These are phyloP conservation scores for Nycticorax nycticorax DNA, from an alignment of 2,113 vertebrate species.

Conservation along the genomic window DNA sequence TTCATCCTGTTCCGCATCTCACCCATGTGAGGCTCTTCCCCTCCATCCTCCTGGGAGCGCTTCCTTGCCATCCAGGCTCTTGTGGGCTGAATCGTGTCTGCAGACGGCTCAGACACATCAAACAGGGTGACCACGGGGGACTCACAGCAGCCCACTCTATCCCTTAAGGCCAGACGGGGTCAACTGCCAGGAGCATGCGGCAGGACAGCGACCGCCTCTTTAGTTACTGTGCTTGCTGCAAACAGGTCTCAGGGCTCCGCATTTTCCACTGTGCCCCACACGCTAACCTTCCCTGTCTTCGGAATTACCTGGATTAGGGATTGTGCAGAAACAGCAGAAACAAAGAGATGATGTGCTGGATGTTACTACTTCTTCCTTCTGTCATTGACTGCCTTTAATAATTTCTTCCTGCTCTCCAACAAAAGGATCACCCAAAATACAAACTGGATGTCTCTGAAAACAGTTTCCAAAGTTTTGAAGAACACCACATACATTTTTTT, in stretches of 20 bases:
- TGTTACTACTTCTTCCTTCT: neutral
- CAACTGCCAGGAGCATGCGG: neutral
- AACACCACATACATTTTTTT: no score
- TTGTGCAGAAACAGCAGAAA: neutral
- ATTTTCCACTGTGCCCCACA: no score
- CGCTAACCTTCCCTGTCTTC: no score
- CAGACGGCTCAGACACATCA: neutral
- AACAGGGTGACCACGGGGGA: no score
- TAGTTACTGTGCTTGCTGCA: neutral
- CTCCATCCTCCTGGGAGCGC: neutral
- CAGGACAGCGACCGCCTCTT: accelerated
- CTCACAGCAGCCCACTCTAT: no score
- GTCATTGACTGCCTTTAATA: neutral
- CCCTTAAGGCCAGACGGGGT: neutral
- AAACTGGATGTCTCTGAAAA: neutral
- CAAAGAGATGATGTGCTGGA: neutral
- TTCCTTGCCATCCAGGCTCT: neutral
- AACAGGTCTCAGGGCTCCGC: no score
- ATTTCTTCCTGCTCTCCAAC: no score
- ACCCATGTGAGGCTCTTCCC: neutral
- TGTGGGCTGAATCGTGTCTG: neutral
- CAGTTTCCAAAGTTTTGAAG: neutral
- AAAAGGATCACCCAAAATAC: neutral
- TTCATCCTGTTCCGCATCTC: no score
- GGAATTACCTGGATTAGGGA: no score